Evolutionary conservation across 2,888 invertebrate genomes (phyloP), one percentile per base, ranked within the genome.

Genomic region (Dryobotodes eremita): DNA sequence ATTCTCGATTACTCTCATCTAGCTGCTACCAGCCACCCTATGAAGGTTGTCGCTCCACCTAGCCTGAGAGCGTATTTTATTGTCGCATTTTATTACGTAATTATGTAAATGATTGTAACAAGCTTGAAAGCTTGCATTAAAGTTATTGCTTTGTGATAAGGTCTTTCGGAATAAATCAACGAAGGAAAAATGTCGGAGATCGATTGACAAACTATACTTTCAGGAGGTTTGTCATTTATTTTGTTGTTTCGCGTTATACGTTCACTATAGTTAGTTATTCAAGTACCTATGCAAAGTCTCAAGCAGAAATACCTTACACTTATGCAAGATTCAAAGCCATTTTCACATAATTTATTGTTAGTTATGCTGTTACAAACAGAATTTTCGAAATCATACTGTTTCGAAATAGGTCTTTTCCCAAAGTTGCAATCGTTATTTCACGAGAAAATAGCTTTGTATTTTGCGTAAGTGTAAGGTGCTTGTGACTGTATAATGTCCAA

Each of bases 61-160:
- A 70, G 23, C 36, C 36, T 42, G n/a, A 57, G 13, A 36, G 20
- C 15, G 26, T 73, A 26, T 69, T 74, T 42, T 42, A 55, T 1
- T 46, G 23, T 70, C 42, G 26, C 53, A 55, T 55, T 69, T 69
- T 46, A 73, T 73, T 50, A 50, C 68, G 36, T 20, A 42, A 72
- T 36, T 36, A 66, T 73, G 50, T 66, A 13, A 46, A 62, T 61
- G 20, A 42, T 50, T 73, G 72, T 26, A 50, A 26, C 66, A 66
- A 66, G 36, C 8, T 65, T n/a, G 65, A 50, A 68, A 68, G 26
- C 68, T 31, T 23, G 68, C 31, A 68, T 53, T 68, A 23, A 50
- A 50, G 8, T 69, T 23, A 53, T 53, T 23, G 53, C 53, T 53
- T 69, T 31, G 15, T 31, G 23, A 5, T 69, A 53, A 50, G 23